Percentiles rank a stretch among this genome's conserved stretches.
Evolutionary conservation across 2,113 vertebrate species (phyloP).

Genomic region (Nycticebus coucang): DNA sequence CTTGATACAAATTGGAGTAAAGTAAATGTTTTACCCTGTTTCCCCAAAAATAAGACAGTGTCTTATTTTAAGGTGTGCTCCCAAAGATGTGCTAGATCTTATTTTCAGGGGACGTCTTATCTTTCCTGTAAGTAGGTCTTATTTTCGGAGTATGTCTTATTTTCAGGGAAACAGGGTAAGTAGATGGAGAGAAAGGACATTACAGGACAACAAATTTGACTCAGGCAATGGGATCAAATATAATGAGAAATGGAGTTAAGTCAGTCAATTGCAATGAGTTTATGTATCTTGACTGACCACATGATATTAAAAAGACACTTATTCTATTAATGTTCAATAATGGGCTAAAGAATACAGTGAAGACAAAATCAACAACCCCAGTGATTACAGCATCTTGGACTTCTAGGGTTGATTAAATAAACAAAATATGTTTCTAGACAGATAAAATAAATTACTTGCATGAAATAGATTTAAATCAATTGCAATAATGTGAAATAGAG

Average conservation of each 20-base stretch:
- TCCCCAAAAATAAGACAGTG: too few relatives aligned
- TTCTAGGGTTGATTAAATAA: neutral
- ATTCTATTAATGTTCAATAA: neutral
- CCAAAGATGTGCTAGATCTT: too few relatives aligned
- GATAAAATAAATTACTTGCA: neutral
- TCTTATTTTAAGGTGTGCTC: too few relatives aligned
- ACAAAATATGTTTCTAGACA: neutral
- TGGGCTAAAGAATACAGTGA: neutral
- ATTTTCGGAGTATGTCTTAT: too few relatives aligned
- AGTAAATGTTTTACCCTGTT: neutral
- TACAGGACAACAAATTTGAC: neutral
- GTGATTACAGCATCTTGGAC: neutral
- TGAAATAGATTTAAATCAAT: conserved; percentile 1
- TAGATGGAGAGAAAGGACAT: neutral
- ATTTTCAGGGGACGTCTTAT: too few relatives aligned
- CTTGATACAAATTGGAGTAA: neutral
- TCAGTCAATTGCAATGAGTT: neutral
- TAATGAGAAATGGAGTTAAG: neutral
- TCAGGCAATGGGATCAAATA: neutral
- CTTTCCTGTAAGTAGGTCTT: too few relatives aligned
- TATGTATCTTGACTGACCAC: neutral
- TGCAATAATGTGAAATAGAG: neutral
- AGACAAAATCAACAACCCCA: neutral
- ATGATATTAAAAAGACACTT: neutral
- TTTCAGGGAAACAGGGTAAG: too few relatives aligned